Evolutionary conservation across 2,888 invertebrate species (phyloP), one percentile per base, ranked within the genome.

Genomic region (Adineta ricciae): DNA sequence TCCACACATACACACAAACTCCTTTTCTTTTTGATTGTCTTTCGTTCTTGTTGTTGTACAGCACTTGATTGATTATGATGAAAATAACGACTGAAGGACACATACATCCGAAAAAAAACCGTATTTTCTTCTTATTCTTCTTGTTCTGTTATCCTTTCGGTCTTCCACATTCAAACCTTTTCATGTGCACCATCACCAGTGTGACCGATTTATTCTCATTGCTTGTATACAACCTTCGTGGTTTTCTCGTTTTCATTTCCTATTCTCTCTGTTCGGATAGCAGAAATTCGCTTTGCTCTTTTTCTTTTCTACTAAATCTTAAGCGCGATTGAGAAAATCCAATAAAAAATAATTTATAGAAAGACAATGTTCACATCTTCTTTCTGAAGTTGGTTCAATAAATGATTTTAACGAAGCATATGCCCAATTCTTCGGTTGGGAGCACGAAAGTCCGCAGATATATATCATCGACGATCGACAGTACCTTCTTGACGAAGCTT

Each of bases 41-140:
- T 64, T 64, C 64, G 64, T 64, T 64, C 64, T 64, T 64, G 64
- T 64, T 64, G 64, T 64, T 64, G 64, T 64, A 64, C 64, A 64
- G 64, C 19, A 64, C 16, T 32, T 64, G 19, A 64, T 64, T 64
- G 32, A 64, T 27, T 7, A 36, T 64, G 64, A 64, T 64, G 64
- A 64, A 32, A 64, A 64, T 64, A 64, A 64, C 32, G 24, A 64
- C 64, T 64, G 64, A 64, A 32, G 64, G 64, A 64, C 64, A 56
- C 27, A 8, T 24, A 56, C 1, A 64, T 19, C 19, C 32, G 32
- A 46, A 46, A 46, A 46, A 46, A 46, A 46, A 8, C 11, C 64
- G 64, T 32, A 32, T 64, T 64, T 64, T 64, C 32, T 64, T 27
- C 32, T n/a, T n/a, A n/a, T n/a, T n/a, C n/a, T n/a, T n/a, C n/a